Base-by-base conservation (phyloP, 1,140 invertebrate species). In the Rhagoletis zephyria region DNA sequence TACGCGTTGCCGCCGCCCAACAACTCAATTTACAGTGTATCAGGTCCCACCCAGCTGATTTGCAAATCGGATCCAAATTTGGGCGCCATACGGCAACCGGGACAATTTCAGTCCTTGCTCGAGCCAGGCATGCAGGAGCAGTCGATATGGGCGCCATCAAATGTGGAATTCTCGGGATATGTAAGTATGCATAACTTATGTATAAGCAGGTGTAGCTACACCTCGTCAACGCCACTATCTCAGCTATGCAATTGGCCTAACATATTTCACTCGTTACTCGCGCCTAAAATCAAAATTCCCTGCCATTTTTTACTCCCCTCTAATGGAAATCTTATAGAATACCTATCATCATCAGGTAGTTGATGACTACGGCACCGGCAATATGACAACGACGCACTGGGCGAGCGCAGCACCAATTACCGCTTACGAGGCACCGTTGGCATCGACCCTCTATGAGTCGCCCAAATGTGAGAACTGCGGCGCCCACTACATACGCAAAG, bases 271-370 rank as follows among this genome's bases (percentile, higher is more conserved):
- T 4, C 48, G 74, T 81, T n/a, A 81, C 10, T 5, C 59, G n/a
- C 45, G n/a, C 45, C 14, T 19, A 70, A 85, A 61, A 30, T 6
- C 40, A n/a, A 87, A 63, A 48, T 65, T 65, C 51, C 16, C 12
- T 40, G n/a, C 19, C 40, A 45, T 45, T n/a, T 87, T 56, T 60
- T 64, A 30, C 74, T 85, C 10, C 60, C 42, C 59, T 61, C n/a
- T 60, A 61, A 77, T 56, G 19, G 59, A 48, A 67, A 56, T 19
- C 45, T 67, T 64, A 77, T 48, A 48, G 61, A 87, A 87, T 85
- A 87, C 60, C 65, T 92, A 90, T 88, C 91, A 90, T 88, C 85
- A 91, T 30, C 91, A 92, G 89, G 91, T 91, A n/a, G 89, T 92
- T 48, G 91, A 92, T 40, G 91, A 92, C 0, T 92, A 92, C 63